Conservation (phyloP, 2,113 vertebrate species). For the Anarhynchus alexandrinus region DNA sequence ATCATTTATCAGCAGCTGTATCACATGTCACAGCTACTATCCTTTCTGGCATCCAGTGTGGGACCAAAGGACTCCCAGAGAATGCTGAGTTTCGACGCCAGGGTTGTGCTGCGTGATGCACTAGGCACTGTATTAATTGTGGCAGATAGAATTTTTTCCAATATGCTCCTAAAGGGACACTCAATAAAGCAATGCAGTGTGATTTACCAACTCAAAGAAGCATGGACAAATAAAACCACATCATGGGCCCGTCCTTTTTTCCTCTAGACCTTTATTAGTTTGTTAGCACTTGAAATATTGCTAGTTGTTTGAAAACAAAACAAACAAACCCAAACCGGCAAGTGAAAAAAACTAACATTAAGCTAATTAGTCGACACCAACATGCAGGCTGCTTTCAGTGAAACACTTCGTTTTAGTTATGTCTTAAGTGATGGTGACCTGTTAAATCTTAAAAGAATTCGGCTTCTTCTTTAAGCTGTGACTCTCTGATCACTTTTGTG, state of each 20-base stretch:
- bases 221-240: conserved; percentile 38
- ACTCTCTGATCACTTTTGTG: neutral
- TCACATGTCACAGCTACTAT: conserved; percentile 41
- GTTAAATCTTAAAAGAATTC: neutral
- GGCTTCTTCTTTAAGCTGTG: neutral
- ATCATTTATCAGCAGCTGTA: conserved; percentile 47
- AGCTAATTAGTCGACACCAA: neutral
- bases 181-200: conserved; percentile 55
- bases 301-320: neutral
- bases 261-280: neutral
- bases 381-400: neutral
- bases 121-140: conserved; percentile 59
- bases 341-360: neutral
- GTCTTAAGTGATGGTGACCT: neutral
- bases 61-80: neutral
- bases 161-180: conserved; percentile 53
- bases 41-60: conserved; percentile 40
- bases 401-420: neutral
- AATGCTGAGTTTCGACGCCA: neutral
- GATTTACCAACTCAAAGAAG: conserved; percentile 57
- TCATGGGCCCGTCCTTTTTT: neutral
- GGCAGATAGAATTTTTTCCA: conserved; percentile 62
- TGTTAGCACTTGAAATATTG: neutral
- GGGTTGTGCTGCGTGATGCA: conserved; percentile 20
- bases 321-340: neutral